These are phyloP conservation scores for Ericerus pela DNA, from an alignment of 1,140 invertebrate genomes.

Conservation along the genomic window DNA sequence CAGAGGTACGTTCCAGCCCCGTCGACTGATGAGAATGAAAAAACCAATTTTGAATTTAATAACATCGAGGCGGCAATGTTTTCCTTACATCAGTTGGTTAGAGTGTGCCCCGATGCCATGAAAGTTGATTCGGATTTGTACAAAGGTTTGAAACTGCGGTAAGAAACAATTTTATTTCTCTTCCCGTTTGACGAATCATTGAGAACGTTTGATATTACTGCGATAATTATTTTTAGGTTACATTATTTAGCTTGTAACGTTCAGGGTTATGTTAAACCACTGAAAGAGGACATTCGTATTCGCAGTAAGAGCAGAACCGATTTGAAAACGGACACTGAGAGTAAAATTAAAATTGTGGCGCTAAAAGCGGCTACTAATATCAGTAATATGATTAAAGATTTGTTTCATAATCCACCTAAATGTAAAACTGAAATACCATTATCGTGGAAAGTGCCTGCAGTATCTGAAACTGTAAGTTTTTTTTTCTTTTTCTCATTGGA, in stretches of 20 bases:
- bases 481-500: too few species aligned
- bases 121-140: constrained; percentile 59
- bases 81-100: constrained; percentile 73
- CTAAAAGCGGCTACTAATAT: constrained; percentile 86
- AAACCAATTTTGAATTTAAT: constrained; percentile 62
- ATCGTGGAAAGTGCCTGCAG: constrained; percentile 41
- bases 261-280: constrained; percentile 80
- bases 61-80: constrained; percentile 86
- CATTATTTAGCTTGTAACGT: constrained; percentile 85
- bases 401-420: constrained; percentile 84
- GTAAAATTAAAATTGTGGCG: constrained; percentile 71
- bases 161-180: background rate
- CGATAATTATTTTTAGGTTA: constrained; percentile 36
- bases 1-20: constrained; percentile 54
- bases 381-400: constrained; percentile 80
- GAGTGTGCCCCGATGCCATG: constrained; percentile 63
- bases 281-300: constrained; percentile 55
- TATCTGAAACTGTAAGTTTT: constrained; percentile 11
- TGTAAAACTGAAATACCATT: constrained; percentile 74
- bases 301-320: constrained; percentile 59
- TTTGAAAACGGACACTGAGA: constrained; percentile 52
- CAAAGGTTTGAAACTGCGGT: constrained; percentile 73
- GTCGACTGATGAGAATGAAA: constrained; percentile 44
- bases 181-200: background rate
- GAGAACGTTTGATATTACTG: background rate